A percentile compares a stretch with the other conserved stretches of the same genome.
Evolutionary conservation across 1,140 invertebrate genomes (phyloP).

Genomic region (Heliconius congener): DNA sequence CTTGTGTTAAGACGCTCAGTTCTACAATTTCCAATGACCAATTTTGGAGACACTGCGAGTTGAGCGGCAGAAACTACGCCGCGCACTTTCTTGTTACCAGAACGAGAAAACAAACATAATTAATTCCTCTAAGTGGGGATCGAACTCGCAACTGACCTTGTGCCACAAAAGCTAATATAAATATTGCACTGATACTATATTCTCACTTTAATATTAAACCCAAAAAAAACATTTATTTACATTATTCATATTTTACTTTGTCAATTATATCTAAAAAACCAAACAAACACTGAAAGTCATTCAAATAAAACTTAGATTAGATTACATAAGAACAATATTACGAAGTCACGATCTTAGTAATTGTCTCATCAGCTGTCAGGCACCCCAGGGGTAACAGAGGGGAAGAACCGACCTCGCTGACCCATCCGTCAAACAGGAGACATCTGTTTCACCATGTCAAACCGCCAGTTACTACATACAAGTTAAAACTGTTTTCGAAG

Average conservation of each 20-base stretch:
- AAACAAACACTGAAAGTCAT: background rate
- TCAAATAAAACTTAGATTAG: background rate
- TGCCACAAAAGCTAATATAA: background rate
- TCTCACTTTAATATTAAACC: background rate
- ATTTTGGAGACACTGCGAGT: no score
- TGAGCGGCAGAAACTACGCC: background rate
- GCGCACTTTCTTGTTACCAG: background rate
- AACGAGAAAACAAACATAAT: no score
- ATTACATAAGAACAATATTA: conserved; percentile 2
- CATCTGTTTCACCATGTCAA: conserved; percentile 78
- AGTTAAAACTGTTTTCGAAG: conserved; percentile 53
- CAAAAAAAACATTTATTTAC: background rate
- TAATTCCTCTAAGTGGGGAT: no score
- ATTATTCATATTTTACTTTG: background rate
- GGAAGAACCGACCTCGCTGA: conserved; percentile 75
- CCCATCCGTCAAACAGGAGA: conserved; percentile 73
- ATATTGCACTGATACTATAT: no score
- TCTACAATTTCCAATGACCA: no score
- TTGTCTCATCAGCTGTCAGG: conserved; percentile 73
- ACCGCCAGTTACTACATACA: conserved; percentile 68
- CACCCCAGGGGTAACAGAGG: conserved; percentile 67
- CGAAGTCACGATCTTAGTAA: conserved; percentile 66
- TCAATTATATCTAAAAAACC: no score
- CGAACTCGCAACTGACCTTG: background rate
- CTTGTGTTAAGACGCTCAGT: no score